phyloP scores from a whole-genome alignment of 2,113 vertebrate genomes.

The Clinocottus analis region DNA sequence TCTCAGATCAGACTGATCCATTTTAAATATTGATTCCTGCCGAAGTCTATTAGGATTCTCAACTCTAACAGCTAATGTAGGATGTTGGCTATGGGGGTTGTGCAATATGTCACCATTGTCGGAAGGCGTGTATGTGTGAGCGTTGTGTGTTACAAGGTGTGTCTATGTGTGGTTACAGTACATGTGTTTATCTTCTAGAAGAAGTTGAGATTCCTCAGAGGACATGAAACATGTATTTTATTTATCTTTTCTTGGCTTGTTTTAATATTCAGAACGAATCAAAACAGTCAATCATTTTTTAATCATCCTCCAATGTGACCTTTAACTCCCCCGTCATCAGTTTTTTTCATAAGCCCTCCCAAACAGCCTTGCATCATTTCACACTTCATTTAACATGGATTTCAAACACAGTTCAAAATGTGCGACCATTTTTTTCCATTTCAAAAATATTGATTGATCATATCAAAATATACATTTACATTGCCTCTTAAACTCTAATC shows the following conservation, averaged over 20 bases:
- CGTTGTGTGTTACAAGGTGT: background rate
- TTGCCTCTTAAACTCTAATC: background rate
- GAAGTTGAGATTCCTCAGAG: background rate
- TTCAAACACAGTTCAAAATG: background rate
- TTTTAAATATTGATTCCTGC: no score
- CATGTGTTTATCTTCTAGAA: background rate
- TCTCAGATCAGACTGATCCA: no score
- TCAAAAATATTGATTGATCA: background rate
- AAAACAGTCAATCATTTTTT: conserved; percentile 10
- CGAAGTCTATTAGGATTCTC: no score
- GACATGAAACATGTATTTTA: background rate
- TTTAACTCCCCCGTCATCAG: conserved; percentile 12
- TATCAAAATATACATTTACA: background rate
- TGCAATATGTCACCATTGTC: background rate
- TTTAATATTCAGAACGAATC: conserved; percentile 5
- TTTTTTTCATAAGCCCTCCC: background rate
- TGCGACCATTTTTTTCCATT: background rate
- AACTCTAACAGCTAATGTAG: no score
- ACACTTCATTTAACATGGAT: conserved; percentile 24
- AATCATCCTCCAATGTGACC: conserved; percentile 48
- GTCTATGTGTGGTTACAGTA: background rate
- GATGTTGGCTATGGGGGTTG: no score
- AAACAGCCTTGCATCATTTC: background rate
- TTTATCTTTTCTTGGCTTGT: background rate
- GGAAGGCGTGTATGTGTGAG: background rate